Evolutionary conservation across 2,888 invertebrate species (phyloP).

Genomic region (Spodoptera exigua): DNA sequence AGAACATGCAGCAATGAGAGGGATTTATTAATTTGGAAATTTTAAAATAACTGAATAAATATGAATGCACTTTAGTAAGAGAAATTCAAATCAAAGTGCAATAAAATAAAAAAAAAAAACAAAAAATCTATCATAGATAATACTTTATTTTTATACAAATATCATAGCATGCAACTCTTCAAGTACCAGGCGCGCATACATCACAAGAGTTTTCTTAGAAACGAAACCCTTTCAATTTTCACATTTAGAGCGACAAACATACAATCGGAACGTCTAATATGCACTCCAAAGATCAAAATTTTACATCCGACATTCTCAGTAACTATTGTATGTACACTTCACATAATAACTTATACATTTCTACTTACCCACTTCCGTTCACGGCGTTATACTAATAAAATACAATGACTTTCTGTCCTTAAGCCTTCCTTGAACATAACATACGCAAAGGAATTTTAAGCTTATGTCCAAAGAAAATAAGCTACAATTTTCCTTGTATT

Average conservation of each 20-base stretch:
- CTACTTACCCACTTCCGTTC: constrained; percentile 77
- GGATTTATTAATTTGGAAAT: too few relatives aligned
- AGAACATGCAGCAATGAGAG: too few relatives aligned
- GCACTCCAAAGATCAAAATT: constrained; percentile 27
- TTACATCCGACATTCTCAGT: constrained; percentile 70
- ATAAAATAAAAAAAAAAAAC: too few relatives aligned
- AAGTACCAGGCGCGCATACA: constrained; percentile 9
- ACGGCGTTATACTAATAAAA: constrained; percentile 72
- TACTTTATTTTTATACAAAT: too few relatives aligned
- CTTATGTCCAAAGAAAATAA: accelerated
- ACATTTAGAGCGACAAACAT: constrained; percentile 14
- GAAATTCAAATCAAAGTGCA: too few relatives aligned
- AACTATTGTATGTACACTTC: constrained; percentile 68
- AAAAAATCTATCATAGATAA: too few relatives aligned
- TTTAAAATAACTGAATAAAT: too few relatives aligned
- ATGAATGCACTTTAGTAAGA: too few relatives aligned
- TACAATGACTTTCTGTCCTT: constrained; percentile 73
- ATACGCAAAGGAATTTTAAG: constrained; percentile 3
- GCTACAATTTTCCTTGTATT: constrained; percentile 25
- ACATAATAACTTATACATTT: constrained; percentile 66
- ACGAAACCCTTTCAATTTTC: constrained; percentile 2
- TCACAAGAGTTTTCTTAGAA: constrained; percentile 23
- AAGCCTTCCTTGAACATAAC: constrained; percentile 60
- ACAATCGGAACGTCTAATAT: constrained; percentile 17
- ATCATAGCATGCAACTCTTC: background rate